Evolutionary conservation across 2,888 invertebrate species (phyloP).

Genomic region (Formica aserva): DNA sequence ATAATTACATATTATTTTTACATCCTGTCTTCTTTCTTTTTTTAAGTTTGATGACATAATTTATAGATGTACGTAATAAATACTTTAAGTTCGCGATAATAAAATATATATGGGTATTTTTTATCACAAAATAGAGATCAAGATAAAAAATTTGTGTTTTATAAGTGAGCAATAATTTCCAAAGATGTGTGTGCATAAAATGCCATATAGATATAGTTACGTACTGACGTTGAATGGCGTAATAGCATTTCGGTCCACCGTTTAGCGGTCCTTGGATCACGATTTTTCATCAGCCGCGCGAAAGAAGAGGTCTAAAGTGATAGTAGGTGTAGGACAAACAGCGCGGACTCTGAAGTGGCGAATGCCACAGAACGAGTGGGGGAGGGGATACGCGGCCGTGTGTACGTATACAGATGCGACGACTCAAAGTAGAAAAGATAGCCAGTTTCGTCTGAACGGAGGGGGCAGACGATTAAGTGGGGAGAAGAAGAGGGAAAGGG

Average conservation of each 20-base stretch:
- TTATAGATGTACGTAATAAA: not conserved
- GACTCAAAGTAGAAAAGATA: slow-evolving; percentile 82
- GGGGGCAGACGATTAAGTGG: slow-evolving; percentile 69
- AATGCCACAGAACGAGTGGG: slow-evolving; percentile 73
- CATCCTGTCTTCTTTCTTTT: not conserved
- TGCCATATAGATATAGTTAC: not conserved
- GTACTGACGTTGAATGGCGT: not conserved
- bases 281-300: slow-evolving; percentile 25
- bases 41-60: not conserved
- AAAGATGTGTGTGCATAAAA: not conserved
- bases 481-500: slow-evolving; percentile 75
- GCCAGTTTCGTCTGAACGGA: slow-evolving; percentile 77
- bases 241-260: slow-evolving; percentile 42
- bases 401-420: slow-evolving; percentile 69
- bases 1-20: not conserved
- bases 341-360: slow-evolving; percentile 76
- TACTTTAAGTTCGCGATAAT: not conserved
- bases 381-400: slow-evolving; percentile 72
- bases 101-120: not conserved
- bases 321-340: slow-evolving; percentile 76
- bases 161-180: not conserved
- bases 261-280: slow-evolving; percentile 39
- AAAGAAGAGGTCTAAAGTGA: slow-evolving; percentile 63
- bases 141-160: no score
- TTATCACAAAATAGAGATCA: not conserved